A percentile compares a stretch with the other conserved stretches of the same genome.
These are phyloP conservation scores for Australoheros facetus DNA, from an alignment of 2,797 vertebrate species.

Conservation along the genomic window DNA sequence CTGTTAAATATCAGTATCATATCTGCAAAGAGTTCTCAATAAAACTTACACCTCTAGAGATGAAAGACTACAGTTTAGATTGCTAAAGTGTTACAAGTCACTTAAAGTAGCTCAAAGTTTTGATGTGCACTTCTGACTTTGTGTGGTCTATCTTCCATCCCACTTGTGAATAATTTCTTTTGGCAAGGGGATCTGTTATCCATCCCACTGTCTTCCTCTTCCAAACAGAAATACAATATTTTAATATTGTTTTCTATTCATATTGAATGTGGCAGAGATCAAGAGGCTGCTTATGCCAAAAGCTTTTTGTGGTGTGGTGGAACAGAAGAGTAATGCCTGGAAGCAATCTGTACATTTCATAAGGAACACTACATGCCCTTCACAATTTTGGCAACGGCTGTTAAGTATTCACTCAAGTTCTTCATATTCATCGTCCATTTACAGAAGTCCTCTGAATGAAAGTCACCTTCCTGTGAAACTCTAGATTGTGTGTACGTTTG, in stretches of 20 bases:
- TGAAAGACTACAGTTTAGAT: background rate
- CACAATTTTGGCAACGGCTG: constrained; percentile 11
- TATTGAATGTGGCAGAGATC: constrained; percentile 51
- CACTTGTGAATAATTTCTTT: constrained; percentile 15
- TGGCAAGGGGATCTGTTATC: constrained; percentile 36
- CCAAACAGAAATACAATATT: constrained; percentile 48
- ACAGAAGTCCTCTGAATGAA: constrained; percentile 9
- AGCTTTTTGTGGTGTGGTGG: constrained; percentile 16
- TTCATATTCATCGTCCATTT: constrained; percentile 42
- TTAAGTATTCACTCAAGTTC: constrained; percentile 29
- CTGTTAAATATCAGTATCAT: background rate
- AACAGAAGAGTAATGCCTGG: constrained; percentile 36
- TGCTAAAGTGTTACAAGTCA: constrained; percentile 8
- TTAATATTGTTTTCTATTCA: constrained; percentile 47
- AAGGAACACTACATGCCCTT: constrained; percentile 28
- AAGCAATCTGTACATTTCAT: constrained; percentile 40
- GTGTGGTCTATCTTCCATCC: constrained; percentile 18
- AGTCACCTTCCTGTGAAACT: constrained; percentile 8
- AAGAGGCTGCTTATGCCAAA: constrained; percentile 34
- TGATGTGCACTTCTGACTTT: constrained; percentile 34
- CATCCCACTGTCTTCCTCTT: constrained; percentile 32
- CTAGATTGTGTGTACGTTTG: constrained; percentile 6
- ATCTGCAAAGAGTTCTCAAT: background rate
- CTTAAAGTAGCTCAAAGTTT: constrained; percentile 6
- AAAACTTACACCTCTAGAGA: background rate